phyloP scores from a whole-genome alignment of 2,888 invertebrate genomes.

The Lampropteryx suffumata region DNA sequence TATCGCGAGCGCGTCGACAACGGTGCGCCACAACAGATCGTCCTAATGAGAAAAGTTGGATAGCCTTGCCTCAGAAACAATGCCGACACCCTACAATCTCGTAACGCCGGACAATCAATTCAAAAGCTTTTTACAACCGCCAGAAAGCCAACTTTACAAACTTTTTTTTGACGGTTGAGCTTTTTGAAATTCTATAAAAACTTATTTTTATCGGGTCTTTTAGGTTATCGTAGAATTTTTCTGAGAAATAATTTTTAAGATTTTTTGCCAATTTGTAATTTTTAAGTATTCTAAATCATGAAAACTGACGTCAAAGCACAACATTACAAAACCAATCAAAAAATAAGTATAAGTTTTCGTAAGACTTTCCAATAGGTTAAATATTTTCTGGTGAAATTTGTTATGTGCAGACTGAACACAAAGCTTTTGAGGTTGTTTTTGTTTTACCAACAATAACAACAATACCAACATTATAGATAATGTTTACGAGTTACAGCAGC shows the following conservation, averaged over 20 bases:
- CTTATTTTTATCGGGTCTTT: slow-evolving; percentile 49
- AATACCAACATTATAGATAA: no score
- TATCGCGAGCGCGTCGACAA: slow-evolving; percentile 59
- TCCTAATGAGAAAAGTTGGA: slow-evolving; percentile 78
- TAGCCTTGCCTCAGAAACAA: slow-evolving; percentile 69
- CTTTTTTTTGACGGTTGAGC: slow-evolving; percentile 54
- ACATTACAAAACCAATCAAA: no score
- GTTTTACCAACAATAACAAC: no score
- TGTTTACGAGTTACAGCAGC: no score
- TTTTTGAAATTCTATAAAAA: slow-evolving; percentile 51
- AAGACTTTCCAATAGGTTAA: not conserved
- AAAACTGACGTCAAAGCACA: no score
- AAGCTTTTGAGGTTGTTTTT: no score
- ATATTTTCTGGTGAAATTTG: not conserved
- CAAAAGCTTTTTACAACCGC: slow-evolving; percentile 67
- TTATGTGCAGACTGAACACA: no score
- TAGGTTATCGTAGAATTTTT: slow-evolving; percentile 10
- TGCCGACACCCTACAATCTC: slow-evolving; percentile 70
- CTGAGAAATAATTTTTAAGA: no score
- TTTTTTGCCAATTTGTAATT: no score
- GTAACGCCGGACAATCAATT: slow-evolving; percentile 75
- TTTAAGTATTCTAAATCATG: no score
- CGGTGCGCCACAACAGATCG: slow-evolving; percentile 65
- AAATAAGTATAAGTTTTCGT: slow-evolving; percentile 18
- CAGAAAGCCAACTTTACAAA: slow-evolving; percentile 46